Percentiles rank a stretch among this genome's conserved stretches.
Conservation (phyloP, 2,113 vertebrate species). For the mouse (Mus musculus) region GRCm39 chr3:58424001-58424500, state of each 20-base stretch:
- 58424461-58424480: not conserved
- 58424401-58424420: not conserved
- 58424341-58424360: not conserved
- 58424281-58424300: too few species aligned
- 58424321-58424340: not conserved
- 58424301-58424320: not conserved
- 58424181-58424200: not conserved
- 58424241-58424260: too few species aligned
- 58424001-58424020: not conserved
- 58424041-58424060: not conserved
- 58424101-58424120: not conserved
- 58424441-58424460: not conserved
- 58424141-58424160: not conserved
- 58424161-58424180: not conserved
- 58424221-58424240: not conserved
- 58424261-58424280: not conserved
- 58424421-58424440: not conserved
- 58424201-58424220: not conserved
- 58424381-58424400: not conserved
- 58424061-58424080: not conserved
- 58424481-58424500: not conserved
- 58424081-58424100: not conserved
- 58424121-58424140: not conserved
- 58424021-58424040: not conserved
- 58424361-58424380: not conserved